phyloP scores from a whole-genome alignment of 1,140 invertebrate species.

The Cheumatopsyche charites region DNA sequence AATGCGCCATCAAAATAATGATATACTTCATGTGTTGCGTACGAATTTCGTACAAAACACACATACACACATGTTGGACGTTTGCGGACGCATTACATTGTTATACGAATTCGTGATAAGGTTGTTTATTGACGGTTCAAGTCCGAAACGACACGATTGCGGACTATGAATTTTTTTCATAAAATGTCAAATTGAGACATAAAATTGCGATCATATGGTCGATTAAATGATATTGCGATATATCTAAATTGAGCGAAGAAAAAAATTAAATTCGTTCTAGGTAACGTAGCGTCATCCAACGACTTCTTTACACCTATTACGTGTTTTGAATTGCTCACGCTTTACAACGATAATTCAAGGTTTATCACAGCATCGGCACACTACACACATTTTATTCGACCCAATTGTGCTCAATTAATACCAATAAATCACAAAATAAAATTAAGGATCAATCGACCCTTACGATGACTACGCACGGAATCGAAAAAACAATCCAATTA shows the following conservation, averaged over 20 bases:
- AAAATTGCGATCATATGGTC: too few species aligned
- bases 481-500: too few species aligned
- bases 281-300: too few species aligned
- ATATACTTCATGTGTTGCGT: constrained; percentile 4
- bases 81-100: background rate
- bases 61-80: background rate
- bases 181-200: too few species aligned
- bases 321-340: constrained; percentile 2
- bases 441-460: too few species aligned
- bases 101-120: background rate
- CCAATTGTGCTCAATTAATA: too few species aligned
- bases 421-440: background rate
- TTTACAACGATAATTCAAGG: background rate
- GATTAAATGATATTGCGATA: too few species aligned
- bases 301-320: background rate
- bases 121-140: background rate
- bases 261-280: too few species aligned
- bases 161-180: too few species aligned
- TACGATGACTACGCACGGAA: too few species aligned
- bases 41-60: background rate
- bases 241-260: too few species aligned
- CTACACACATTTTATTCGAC: too few species aligned
- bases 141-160: background rate
- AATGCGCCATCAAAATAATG: constrained; percentile 29
- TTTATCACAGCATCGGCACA: background rate